Conservation (phyloP, 2,797 vertebrate genomes). For the Hypotaenidia okinawae region DNA sequence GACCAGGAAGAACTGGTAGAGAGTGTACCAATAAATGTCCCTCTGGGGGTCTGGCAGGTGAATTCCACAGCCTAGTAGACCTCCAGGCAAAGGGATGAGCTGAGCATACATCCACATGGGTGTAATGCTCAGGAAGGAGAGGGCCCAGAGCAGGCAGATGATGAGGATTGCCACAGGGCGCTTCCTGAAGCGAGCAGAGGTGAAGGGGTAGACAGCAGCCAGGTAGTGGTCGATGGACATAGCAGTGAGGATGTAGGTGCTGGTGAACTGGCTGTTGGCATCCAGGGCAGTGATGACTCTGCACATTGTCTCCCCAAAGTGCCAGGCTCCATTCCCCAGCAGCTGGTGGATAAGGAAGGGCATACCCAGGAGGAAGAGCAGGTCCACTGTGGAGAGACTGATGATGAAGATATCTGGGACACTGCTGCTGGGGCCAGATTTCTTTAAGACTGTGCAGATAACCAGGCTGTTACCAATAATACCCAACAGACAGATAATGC, state of each 20-base stretch:
- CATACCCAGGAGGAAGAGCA: slow-evolving; percentile 61
- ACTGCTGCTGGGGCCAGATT: slow-evolving; percentile 11
- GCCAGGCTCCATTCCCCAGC: slow-evolving; percentile 52
- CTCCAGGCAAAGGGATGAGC: slow-evolving; percentile 43
- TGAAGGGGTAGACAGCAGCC: slow-evolving; percentile 40
- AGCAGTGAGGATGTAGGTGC: slow-evolving; percentile 51
- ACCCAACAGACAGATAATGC: slow-evolving; percentile 51
- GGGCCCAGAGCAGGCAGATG: slow-evolving; percentile 23
- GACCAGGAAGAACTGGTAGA: slow-evolving; percentile 59
- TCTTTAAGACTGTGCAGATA: slow-evolving; percentile 50
- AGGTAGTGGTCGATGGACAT: slow-evolving; percentile 45
- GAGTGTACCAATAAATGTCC: slow-evolving; percentile 54
- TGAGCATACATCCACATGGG: slow-evolving; percentile 49
- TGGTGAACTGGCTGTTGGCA: slow-evolving; percentile 65
- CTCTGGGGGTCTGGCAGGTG: slow-evolving; percentile 30
- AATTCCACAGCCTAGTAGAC: slow-evolving; percentile 50
- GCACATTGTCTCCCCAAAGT: slow-evolving; percentile 27
- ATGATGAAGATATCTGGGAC: slow-evolving; percentile 53
- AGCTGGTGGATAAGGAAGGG: slow-evolving; percentile 65
- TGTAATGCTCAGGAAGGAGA: slow-evolving; percentile 61
- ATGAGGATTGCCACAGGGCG: not conserved
- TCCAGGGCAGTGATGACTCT: slow-evolving; percentile 45
- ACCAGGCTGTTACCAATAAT: slow-evolving; percentile 43
- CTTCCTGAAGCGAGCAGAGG: slow-evolving; percentile 41
- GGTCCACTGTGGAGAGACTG: slow-evolving; percentile 53